Conservation (phyloP, 2,888 invertebrate species). For the Ichneumon xanthorius region DNA sequence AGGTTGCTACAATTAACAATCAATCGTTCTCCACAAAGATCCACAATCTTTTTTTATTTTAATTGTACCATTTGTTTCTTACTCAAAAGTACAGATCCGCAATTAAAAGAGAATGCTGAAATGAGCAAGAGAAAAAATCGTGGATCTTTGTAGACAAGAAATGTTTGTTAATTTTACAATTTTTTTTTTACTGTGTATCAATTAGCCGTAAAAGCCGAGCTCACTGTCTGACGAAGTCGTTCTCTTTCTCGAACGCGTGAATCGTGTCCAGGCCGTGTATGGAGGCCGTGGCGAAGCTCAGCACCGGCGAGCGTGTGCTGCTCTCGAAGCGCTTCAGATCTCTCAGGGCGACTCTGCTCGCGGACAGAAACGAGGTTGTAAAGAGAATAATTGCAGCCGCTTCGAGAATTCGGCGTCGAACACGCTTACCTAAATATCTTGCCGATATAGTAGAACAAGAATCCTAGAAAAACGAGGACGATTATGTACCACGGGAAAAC, state of each 20-base stretch:
- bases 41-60: constrained; percentile 1
- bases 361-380: constrained; percentile 46
- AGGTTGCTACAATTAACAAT: no score
- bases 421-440: constrained; percentile 83
- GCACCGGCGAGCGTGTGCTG: constrained; percentile 87
- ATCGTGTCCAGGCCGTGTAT: constrained; percentile 88
- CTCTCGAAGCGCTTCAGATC: constrained; percentile 87
- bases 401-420: neutral
- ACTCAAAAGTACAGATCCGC: no score
- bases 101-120: neutral
- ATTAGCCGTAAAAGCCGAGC: constrained; percentile 20
- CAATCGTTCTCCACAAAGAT: no score
- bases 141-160: no score
- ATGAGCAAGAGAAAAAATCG: no score
- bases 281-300: constrained; percentile 87
- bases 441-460: constrained; percentile 83
- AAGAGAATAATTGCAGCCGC: neutral
- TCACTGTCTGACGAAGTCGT: constrained; percentile 85
- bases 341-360: constrained; percentile 84
- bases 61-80: no score
- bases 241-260: constrained; percentile 87
- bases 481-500: constrained; percentile 86
- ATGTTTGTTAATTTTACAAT: no score
- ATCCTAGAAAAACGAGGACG: constrained; percentile 85
- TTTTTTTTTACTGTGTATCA: neutral